These are phyloP conservation scores for Micropoecilia bifurca DNA, from an alignment of 2,797 vertebrate genomes.

Conservation along the genomic window DNA sequence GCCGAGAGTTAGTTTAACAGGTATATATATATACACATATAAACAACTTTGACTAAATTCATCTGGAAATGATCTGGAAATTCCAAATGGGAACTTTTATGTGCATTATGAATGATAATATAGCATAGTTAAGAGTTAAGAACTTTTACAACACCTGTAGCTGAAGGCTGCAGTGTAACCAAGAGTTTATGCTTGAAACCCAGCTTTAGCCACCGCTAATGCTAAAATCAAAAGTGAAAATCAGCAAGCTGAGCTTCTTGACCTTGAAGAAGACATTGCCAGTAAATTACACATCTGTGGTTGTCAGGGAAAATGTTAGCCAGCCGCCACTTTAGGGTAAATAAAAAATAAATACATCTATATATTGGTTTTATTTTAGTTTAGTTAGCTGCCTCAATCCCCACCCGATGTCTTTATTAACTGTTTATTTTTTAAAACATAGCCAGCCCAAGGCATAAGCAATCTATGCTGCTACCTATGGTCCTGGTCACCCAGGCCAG, in stretches of 20 bases:
- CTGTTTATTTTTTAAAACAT: not conserved
- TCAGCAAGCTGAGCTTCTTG: not conserved
- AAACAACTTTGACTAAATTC: not conserved
- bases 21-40: too few relatives aligned
- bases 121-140: not conserved
- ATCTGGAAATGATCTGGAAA: not conserved
- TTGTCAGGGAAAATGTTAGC: not conserved
- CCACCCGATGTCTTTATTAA: not conserved
- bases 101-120: not conserved
- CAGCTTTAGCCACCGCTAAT: not conserved
- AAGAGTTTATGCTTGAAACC: not conserved
- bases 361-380: not conserved
- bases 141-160: not conserved
- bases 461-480: not conserved
- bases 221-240: not conserved
- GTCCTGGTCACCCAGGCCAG: not conserved
- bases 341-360: not conserved
- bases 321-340: not conserved
- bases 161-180: not conserved
- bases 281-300: not conserved
- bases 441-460: not conserved
- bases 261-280: not conserved
- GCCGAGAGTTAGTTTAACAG: slow-evolving; percentile 1
- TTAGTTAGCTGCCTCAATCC: not conserved
- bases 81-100: not conserved